Evolutionary conservation across 2,888 invertebrate genomes (phyloP).

Genomic region (Sphecodes monilicornis): DNA sequence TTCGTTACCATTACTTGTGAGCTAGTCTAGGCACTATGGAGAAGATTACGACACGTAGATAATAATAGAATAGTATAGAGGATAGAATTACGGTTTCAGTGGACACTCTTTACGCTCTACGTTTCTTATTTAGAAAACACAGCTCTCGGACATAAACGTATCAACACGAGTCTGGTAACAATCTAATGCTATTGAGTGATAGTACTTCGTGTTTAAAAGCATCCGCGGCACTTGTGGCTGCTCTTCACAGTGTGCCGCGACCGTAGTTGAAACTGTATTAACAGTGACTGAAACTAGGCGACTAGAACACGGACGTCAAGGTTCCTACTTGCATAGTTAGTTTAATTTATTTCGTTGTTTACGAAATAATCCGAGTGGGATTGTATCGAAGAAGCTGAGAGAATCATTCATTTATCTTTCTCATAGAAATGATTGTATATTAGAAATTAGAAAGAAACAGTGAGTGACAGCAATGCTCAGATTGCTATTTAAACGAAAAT

Average conservation of each 20-base stretch:
- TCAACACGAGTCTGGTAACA: neutral
- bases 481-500: neutral
- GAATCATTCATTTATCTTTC: too few species aligned
- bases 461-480: too few species aligned
- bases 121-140: conserved; percentile 18
- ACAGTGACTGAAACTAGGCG: neutral
- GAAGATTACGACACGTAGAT: conserved; percentile 63
- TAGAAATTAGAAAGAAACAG: too few species aligned
- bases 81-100: conserved; percentile 41
- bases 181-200: conserved; percentile 27
- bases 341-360: neutral
- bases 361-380: neutral
- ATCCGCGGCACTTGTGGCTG: neutral
- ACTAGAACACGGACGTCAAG: neutral
- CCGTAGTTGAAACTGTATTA: neutral
- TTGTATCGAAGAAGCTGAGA: conserved; percentile 56
- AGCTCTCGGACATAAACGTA: conserved; percentile 7
- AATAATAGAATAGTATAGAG: conserved; percentile 47
- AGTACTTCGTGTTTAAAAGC: neutral
- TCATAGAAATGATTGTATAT: too few species aligned
- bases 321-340: neutral
- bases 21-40: conserved; percentile 75
- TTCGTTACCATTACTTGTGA: conserved; percentile 73
- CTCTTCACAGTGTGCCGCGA: neutral
- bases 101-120: conserved; percentile 36